Percentiles rank a stretch among this genome's conserved stretches.
Evolutionary conservation across 2,797 vertebrate species (phyloP).

Genomic region (Nannoperca obscura): DNA sequence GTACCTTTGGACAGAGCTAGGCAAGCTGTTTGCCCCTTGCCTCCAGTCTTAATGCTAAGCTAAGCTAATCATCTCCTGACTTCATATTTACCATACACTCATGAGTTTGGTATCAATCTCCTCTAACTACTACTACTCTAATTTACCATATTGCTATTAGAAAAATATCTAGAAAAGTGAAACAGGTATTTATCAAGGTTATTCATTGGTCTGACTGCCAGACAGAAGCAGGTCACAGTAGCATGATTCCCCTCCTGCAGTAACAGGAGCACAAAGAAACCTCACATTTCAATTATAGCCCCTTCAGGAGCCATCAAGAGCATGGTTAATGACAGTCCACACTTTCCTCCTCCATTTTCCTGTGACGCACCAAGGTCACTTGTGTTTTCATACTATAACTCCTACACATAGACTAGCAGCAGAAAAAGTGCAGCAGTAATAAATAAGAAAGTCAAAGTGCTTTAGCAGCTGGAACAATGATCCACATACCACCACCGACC

Average conservation of each 20-base stretch:
- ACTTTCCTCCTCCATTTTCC: slow-evolving; percentile 52
- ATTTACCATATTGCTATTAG: neutral
- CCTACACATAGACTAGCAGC: slow-evolving; percentile 32
- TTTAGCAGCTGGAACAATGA: slow-evolving; percentile 63
- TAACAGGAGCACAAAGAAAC: slow-evolving; percentile 40
- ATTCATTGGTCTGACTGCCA: slow-evolving; percentile 10
- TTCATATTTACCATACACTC: neutral
- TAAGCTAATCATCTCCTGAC: neutral
- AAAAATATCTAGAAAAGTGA: neutral
- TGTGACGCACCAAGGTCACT: slow-evolving; percentile 43
- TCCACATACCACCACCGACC: slow-evolving; percentile 39
- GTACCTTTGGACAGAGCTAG: neutral
- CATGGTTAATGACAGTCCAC: slow-evolving; percentile 44
- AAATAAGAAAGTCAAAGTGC: slow-evolving; percentile 36
- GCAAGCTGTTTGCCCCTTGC: neutral
- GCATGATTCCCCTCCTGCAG: slow-evolving; percentile 27
- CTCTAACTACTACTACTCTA: neutral
- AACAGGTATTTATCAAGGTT: slow-evolving; percentile 29
- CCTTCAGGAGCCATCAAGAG: slow-evolving; percentile 54
- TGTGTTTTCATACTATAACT: slow-evolving; percentile 57
- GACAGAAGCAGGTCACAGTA: slow-evolving; percentile 34
- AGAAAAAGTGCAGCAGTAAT: slow-evolving; percentile 39
- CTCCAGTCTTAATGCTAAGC: neutral
- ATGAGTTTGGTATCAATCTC: neutral
- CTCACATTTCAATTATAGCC: slow-evolving; percentile 50